Evolutionary conservation across 1,140 invertebrate species (phyloP), one percentile per base, ranked within the genome.

Genomic region (Himalopsyche phryganea): DNA sequence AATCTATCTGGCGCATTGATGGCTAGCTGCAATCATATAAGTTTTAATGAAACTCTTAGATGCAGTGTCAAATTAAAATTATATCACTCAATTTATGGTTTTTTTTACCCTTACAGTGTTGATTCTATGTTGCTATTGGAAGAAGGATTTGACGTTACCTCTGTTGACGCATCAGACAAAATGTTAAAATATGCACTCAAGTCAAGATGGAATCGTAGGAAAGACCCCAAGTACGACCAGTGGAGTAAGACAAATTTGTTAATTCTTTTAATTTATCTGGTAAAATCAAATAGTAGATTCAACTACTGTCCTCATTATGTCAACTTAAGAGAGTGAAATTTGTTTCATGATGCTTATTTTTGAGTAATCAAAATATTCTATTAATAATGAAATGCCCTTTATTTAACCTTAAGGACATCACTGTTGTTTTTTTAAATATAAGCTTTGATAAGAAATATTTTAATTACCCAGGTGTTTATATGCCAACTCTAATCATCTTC

Each of bases 101-200:
- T 9, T 28, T 28, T 28, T 28, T 28, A 5, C 23, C 23, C 23
- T 69, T 75, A 3, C 66, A 90, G 88, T 15, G 85, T 94, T 33
- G 91, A 94, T 69, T 93, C 91, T 0, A 85, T 92, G 58, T 88
- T 94, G 88, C 72, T 94, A 7, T 69, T 94, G 3, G 90, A 94
- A 62, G 90, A 92, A 70, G 90, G 91, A 0, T 94, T 93, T 68
- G 81, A 90, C 47, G 84, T 94, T 1, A 85, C 87, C 2, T 93
- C 91, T 13, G 83, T 90, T 1, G 92, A 94, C 75, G 91, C 91
- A 0, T 93, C 91, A 0, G 92, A 94, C 68, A 93, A 94, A 74
- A 94, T 94, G 91, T 71, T 94, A 47, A 94, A 94, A 67, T 86
- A 92, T 67, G 92, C 92, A 0, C 73, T 93, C 1, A 91, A 92